phyloP scores from a whole-genome alignment of 2,888 invertebrate genomes.

The Melipona bicolor region DNA sequence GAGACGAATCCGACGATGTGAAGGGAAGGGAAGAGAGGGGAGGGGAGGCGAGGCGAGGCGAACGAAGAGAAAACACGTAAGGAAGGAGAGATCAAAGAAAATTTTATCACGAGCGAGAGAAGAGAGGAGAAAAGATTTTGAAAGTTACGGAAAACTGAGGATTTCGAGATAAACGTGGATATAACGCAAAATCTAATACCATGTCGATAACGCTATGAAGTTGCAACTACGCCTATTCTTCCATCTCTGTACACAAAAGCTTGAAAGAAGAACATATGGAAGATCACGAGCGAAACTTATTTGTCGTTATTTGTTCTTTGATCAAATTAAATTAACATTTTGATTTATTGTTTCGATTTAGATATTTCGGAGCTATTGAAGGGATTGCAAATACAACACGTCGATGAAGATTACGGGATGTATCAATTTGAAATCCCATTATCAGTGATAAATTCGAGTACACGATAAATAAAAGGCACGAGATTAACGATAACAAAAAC shows the following conservation, averaged over 20 bases:
- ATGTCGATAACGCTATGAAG: not conserved
- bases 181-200: not conserved
- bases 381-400: not conserved
- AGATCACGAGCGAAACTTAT: too few species aligned
- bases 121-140: slow-evolving; percentile 25
- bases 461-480: not conserved
- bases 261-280: not conserved
- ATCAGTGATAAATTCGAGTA: not conserved
- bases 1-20: not conserved
- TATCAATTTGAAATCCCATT: not conserved
- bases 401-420: slow-evolving; percentile 5
- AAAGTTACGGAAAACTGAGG: not conserved
- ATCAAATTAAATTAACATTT: not conserved
- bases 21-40: too few species aligned
- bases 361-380: not conserved
- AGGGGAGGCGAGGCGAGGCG: not conserved
- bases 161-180: not conserved
- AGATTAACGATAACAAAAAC: not conserved
- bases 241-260: not conserved
- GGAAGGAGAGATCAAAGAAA: slow-evolving; percentile 28
- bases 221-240: not conserved
- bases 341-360: not conserved
- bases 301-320: not conserved
- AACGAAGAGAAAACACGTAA: not conserved
- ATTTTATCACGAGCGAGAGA: slow-evolving; percentile 34